phyloP scores from a whole-genome alignment of 2,113 vertebrate genomes.

The Prunella fulvescens region DNA sequence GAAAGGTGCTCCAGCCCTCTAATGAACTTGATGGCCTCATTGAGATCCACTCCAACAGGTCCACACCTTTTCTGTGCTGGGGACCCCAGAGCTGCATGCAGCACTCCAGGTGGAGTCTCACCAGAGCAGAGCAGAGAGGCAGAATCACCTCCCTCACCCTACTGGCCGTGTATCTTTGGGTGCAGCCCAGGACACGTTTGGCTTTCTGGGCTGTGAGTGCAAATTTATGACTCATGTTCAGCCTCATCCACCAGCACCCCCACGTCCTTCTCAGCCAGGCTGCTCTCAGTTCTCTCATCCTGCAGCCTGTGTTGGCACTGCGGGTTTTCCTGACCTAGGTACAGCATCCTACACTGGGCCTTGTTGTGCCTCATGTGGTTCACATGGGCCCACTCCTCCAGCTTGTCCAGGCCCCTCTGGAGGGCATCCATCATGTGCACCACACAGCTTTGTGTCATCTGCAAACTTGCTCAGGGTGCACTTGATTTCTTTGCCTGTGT shows the following conservation, averaged over 20 bases:
- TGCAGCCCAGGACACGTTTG: neutral
- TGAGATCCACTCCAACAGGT: neutral
- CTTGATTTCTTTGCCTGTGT: neutral
- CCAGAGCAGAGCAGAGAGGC: neutral
- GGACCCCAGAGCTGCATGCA: neutral
- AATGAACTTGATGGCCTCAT: neutral
- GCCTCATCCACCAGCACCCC: neutral
- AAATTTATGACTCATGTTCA: too few relatives aligned
- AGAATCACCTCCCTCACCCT: neutral
- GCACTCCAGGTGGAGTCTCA: neutral
- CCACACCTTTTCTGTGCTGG: neutral
- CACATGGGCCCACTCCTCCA: neutral
- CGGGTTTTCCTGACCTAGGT: neutral
- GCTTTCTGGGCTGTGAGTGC: neutral
- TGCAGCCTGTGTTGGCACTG: accelerated
- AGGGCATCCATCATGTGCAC: neutral
- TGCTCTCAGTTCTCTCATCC: neutral
- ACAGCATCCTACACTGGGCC: neutral
- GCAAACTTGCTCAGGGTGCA: neutral
- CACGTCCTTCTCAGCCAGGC: neutral
- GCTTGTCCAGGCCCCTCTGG: neutral
- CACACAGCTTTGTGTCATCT: neutral
- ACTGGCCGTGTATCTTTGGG: neutral
- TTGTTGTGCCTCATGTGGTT: neutral
- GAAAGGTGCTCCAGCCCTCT: neutral